These are phyloP conservation scores for Chelonus insularis DNA, from an alignment of 1,140 invertebrate genomes.

Conservation along the genomic window DNA sequence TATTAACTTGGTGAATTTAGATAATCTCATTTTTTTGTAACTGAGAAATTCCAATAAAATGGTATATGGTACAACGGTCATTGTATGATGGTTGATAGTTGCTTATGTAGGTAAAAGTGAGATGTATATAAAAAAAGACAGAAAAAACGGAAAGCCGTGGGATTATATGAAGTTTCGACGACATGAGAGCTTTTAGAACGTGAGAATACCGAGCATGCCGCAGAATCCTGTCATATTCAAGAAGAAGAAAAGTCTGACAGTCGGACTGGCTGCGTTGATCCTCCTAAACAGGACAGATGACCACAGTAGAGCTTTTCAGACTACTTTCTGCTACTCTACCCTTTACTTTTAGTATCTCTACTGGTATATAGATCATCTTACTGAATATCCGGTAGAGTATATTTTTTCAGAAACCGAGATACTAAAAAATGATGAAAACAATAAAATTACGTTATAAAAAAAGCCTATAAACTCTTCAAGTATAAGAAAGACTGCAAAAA, in stretches of 20 bases:
- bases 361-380: no score
- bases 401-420: no score
- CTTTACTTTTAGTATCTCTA: background rate
- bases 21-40: no score
- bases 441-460: no score
- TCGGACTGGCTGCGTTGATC: conserved; percentile 31
- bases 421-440: no score
- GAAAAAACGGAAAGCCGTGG: background rate
- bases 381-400: no score
- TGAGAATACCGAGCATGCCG: conserved; percentile 35
- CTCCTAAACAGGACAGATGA: conserved; percentile 25
- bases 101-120: no score
- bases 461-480: no score
- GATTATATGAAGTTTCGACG: conserved; percentile 34
- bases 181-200: conserved; percentile 31
- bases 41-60: no score
- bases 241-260: conserved; percentile 19
- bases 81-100: no score
- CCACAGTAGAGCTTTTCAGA: conserved; percentile 7
- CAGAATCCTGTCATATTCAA: conserved; percentile 35
- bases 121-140: background rate
- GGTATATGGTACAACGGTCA: no score
- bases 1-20: background rate
- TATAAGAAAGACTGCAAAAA: no score
- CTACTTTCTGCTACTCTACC: background rate